A percentile compares a stretch with the other conserved stretches of the same genome.
phyloP scores from a whole-genome alignment of 2,113 vertebrate species.

The Carassius auratus region DNA sequence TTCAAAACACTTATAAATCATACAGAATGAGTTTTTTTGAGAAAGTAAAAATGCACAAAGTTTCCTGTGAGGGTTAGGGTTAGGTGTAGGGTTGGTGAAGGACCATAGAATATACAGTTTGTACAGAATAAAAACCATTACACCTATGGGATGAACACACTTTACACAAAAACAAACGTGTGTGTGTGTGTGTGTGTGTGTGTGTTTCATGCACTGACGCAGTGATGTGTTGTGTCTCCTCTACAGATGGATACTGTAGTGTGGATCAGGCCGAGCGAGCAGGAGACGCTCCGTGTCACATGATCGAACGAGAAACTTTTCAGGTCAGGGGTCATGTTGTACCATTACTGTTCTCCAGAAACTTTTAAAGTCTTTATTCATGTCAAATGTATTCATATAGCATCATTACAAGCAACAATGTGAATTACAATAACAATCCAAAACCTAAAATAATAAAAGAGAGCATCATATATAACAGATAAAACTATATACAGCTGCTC shows the following conservation, averaged over 20 bases:
- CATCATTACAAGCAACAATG: not conserved
- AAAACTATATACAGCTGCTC: not conserved
- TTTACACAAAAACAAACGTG: too few species aligned
- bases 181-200: not conserved
- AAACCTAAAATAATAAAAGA: not conserved
- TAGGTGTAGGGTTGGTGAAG: too few species aligned
- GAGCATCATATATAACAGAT: not conserved
- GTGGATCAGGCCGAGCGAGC: slow-evolving; percentile 75
- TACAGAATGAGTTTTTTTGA: too few species aligned
- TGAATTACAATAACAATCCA: not conserved
- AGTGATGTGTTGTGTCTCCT: not conserved
- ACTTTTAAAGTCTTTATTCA: not conserved
- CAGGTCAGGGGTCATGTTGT: slow-evolving; percentile 63
- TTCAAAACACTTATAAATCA: too few species aligned
- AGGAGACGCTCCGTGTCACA: slow-evolving; percentile 69
- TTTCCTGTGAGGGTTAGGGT: too few species aligned
- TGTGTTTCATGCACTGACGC: slow-evolving; percentile 13
- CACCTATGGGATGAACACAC: too few species aligned
- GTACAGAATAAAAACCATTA: too few species aligned
- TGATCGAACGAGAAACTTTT: slow-evolving; percentile 72
- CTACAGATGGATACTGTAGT: slow-evolving; percentile 72
- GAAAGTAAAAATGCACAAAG: too few species aligned
- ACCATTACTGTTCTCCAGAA: not conserved
- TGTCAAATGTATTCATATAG: not conserved
- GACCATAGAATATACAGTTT: too few species aligned